Conservation (phyloP, 2,888 invertebrate species). For the Tineola bisselliella region DNA sequence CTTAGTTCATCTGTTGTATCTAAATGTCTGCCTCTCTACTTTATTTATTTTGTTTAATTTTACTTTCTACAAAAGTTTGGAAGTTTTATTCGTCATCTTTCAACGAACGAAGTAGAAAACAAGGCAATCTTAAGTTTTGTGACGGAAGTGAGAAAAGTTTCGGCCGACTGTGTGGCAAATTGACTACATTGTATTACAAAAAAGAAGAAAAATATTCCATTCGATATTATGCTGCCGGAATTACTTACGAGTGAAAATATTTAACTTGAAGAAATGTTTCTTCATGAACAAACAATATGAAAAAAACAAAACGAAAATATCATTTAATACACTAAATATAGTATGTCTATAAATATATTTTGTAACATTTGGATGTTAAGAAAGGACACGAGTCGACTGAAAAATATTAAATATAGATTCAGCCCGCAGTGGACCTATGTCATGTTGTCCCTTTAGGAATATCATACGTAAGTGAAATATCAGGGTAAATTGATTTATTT, state of each 20-base stretch:
- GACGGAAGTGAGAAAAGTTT: constrained; percentile 41
- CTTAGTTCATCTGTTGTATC: constrained; percentile 13
- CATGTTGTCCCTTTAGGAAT: background rate
- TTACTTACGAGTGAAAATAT: background rate
- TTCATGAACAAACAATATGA: background rate
- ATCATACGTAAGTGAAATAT: background rate
- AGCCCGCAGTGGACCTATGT: background rate
- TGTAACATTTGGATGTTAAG: background rate
- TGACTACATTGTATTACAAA: constrained; percentile 48
- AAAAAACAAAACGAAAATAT: background rate
- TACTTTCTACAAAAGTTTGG: constrained; percentile 20
- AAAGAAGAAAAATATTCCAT: constrained; percentile 11
- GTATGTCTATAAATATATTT: background rate
- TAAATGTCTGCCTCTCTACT: constrained; percentile 11
- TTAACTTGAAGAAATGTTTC: background rate
- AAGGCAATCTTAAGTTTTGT: constrained; percentile 52
- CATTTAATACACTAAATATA: background rate
- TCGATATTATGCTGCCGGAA: background rate
- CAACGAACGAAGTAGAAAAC: constrained; percentile 42
- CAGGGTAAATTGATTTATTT: background rate
- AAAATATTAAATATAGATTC: background rate
- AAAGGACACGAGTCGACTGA: background rate
- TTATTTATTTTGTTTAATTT: constrained; percentile 16
- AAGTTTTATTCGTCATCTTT: constrained; percentile 47
- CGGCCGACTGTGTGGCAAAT: constrained; percentile 38